These are phyloP conservation scores for Epinephelus malabaricus DNA, from an alignment of 2,797 vertebrate species.

Conservation along the genomic window DNA sequence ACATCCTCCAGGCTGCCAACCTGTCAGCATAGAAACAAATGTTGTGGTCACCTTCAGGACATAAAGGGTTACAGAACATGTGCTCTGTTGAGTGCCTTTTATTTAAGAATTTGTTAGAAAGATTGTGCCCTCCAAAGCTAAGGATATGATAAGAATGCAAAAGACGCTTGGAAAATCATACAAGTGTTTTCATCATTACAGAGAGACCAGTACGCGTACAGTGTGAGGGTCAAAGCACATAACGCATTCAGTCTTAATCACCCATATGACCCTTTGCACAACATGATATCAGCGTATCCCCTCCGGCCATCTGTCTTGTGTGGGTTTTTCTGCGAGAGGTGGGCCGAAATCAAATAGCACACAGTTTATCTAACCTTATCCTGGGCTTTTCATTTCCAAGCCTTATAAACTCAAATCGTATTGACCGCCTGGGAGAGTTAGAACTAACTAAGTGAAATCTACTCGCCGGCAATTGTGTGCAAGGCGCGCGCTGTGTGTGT, in stretches of 20 bases:
- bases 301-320: conserved; percentile 77
- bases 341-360: conserved; percentile 83
- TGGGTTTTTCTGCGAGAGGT: conserved; percentile 72
- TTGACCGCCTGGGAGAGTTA: conserved; percentile 96
- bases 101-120: conserved; percentile 1
- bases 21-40: conserved; percentile 65
- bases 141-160: background rate
- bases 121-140: background rate
- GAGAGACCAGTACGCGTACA: conserved; percentile 2
- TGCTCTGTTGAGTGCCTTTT: conserved; percentile 15
- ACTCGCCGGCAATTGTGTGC: conserved; percentile 95
- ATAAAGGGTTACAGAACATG: background rate
- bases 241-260: conserved; percentile 65
- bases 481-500: conserved; percentile 52
- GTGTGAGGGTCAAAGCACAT: conserved; percentile 47
- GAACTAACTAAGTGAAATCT: conserved; percentile 97
- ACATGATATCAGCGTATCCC: conserved; percentile 67
- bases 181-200: conserved; percentile 38
- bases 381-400: conserved; percentile 96
- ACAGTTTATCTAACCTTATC: conserved; percentile 96
- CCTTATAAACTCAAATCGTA: conserved; percentile 97
- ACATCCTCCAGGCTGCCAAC: conserved; percentile 73
- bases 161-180: background rate
- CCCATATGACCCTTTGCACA: conserved; percentile 62
- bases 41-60: conserved; percentile 27